Conservation (phyloP, 1,140 invertebrate genomes). For the Aradophagus sp. region DNA sequence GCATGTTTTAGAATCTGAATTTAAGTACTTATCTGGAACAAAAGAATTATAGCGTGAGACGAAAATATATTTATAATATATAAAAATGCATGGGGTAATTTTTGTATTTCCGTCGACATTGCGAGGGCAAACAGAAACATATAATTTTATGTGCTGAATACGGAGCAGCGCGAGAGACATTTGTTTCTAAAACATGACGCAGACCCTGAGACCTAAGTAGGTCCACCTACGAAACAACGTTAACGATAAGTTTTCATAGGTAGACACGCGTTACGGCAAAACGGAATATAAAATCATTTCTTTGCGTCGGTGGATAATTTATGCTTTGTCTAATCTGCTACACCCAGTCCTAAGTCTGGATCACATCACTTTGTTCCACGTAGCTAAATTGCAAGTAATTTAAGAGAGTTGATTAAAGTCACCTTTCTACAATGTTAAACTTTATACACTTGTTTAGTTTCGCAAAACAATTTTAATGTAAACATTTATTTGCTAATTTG, state of each 20-base stretch:
- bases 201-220: conserved; percentile 51
- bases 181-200: conserved; percentile 44
- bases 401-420: conserved; percentile 16
- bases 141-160: conserved; percentile 9
- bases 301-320: conserved; percentile 71
- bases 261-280: conserved; percentile 41
- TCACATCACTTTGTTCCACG: conserved; percentile 33
- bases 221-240: conserved; percentile 50
- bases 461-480: too few species aligned
- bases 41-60: too few species aligned
- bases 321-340: conserved; percentile 63
- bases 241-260: conserved; percentile 58
- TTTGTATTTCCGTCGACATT: too few species aligned
- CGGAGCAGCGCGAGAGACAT: conserved; percentile 16
- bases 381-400: conserved; percentile 31
- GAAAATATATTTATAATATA: too few species aligned
- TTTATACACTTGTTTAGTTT: too few species aligned
- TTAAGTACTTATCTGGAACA: too few species aligned
- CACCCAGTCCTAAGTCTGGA: conserved; percentile 61
- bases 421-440: too few species aligned
- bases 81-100: too few species aligned
- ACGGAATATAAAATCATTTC: conserved; percentile 53
- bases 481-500: too few species aligned
- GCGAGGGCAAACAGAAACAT: neutral
- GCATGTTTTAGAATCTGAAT: too few species aligned